Base-by-base conservation (phyloP, 2,888 invertebrate genomes). In the Ypsolopha scabrella region DNA sequence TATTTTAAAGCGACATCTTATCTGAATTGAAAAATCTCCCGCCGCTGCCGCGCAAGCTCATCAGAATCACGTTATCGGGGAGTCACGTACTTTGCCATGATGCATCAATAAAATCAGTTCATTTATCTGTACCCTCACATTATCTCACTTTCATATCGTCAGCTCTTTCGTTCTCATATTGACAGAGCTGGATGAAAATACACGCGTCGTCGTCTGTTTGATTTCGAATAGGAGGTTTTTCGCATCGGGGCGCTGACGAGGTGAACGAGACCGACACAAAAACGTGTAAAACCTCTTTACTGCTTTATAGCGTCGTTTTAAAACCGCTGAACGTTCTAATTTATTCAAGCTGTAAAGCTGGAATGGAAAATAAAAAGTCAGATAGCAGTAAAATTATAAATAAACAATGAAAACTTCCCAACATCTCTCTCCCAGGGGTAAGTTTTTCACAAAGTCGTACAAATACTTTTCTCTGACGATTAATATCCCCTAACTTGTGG, bases 51-150 rank as follows among this genome's bases (percentile, higher is more conserved):
- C 58, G 59, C 58, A 59, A 65, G 67, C 68, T 72, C 76, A 68
- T 77, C 72, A 76, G 70, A 75, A 67, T 70, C 70, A 57, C 68
- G 73, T 75, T 75, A 75, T 71, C 70, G 64, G 64, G 58, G 59
- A 6, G n/a, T 61, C 64, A 63, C 67, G 63, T 63, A 63, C 68
- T 66, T 65, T 67, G 64, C 64, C 61, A 57, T 59, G 60, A 35
- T 37, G 47, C 37, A 47, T 37, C 47, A 37, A 47, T 47, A 47
- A 47, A 47, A 37, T 7, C 35, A 10, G 10, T 24, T 8, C 3
- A 24, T 13, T 14, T 9, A 43, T 24, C 8, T 14, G 6, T 13
- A 13, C 14, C 9, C 14, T 13, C 3, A 43, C 13, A 43, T 24
- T 43, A 13, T 43, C 24, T 24, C 43, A 43, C 43, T 2, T 9